Evolutionary conservation across 2,888 invertebrate genomes (phyloP).

Genomic region (Nowickia ferox): DNA sequence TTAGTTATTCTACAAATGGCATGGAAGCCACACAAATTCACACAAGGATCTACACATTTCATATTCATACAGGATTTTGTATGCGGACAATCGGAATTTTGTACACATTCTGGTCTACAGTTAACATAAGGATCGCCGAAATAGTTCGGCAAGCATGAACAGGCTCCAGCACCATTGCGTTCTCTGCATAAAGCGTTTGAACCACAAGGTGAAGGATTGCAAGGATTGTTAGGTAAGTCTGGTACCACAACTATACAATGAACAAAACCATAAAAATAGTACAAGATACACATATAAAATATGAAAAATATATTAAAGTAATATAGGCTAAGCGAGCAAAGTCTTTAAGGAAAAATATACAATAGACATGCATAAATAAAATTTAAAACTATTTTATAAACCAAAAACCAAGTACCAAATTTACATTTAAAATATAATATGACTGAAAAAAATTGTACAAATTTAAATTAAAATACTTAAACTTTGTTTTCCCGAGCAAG

Average conservation of each 20-base stretch:
- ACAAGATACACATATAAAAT: conserved; percentile 42
- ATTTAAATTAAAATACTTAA: conserved; percentile 45
- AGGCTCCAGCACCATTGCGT: conserved; percentile 91
- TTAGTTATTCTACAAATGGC: conserved; percentile 92
- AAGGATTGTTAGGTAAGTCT: conserved; percentile 86
- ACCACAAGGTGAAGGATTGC: conserved; percentile 93
- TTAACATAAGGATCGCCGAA: conserved; percentile 93
- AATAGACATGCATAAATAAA: conserved; percentile 52
- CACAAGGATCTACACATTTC: conserved; percentile 93
- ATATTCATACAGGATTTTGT: conserved; percentile 91
- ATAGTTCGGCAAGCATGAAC: conserved; percentile 91
- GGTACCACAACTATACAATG: conserved; percentile 84
- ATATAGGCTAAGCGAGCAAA: conserved; percentile 28
- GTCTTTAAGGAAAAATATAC: conserved; percentile 59
- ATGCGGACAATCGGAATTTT: conserved; percentile 91
- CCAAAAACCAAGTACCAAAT: conserved; percentile 59
- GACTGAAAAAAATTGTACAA: conserved; percentile 47
- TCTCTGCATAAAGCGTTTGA: conserved; percentile 93
- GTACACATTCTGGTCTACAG: conserved; percentile 94
- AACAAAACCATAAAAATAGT: conserved; percentile 55
- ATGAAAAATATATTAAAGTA: conserved; percentile 18
- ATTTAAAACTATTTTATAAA: conserved; percentile 29
- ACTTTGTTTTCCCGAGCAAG: neutral
- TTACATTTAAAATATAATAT: conserved; percentile 33
- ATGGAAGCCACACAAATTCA: conserved; percentile 92